Percentiles rank a stretch among this genome's conserved stretches.
Conservation (phyloP, 1,140 invertebrate genomes). For the Aricia agestis region DNA sequence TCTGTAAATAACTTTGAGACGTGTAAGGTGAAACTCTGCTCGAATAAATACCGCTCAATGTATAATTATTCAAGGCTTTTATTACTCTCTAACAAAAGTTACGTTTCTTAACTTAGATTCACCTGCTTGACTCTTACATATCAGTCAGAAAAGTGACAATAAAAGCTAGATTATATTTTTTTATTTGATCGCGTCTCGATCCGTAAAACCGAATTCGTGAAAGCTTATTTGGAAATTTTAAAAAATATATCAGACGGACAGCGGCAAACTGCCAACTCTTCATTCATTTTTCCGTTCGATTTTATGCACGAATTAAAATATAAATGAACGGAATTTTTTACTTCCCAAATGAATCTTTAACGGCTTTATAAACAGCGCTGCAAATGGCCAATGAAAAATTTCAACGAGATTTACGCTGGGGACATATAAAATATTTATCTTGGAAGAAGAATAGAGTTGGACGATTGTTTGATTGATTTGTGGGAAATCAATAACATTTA, state of each 20-base stretch:
- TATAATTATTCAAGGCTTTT: no score
- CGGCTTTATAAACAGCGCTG: neutral
- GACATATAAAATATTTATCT: neutral
- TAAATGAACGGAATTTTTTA: constrained; percentile 3
- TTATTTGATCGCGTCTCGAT: neutral
- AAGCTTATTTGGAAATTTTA: neutral
- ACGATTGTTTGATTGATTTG: no score
- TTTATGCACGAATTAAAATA: constrained; percentile 3
- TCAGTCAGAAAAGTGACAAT: no score
- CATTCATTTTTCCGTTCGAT: neutral
- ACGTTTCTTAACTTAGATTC: no score
- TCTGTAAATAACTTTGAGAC: no score
- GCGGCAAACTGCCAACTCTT: neutral
- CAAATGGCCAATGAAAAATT: neutral
- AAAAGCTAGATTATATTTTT: neutral
- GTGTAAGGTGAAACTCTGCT: no score
- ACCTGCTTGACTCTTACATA: no score
- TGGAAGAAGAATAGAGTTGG: no score
- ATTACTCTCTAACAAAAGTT: no score
- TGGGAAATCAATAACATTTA: no score
- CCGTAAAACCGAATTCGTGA: neutral
- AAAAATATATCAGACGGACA: neutral
- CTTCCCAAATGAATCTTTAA: neutral
- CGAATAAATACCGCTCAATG: no score
- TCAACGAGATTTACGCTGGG: neutral